These are phyloP conservation scores for Machaerirhynchus nigripectus DNA, from an alignment of 2,113 vertebrate species.

Conservation along the genomic window DNA sequence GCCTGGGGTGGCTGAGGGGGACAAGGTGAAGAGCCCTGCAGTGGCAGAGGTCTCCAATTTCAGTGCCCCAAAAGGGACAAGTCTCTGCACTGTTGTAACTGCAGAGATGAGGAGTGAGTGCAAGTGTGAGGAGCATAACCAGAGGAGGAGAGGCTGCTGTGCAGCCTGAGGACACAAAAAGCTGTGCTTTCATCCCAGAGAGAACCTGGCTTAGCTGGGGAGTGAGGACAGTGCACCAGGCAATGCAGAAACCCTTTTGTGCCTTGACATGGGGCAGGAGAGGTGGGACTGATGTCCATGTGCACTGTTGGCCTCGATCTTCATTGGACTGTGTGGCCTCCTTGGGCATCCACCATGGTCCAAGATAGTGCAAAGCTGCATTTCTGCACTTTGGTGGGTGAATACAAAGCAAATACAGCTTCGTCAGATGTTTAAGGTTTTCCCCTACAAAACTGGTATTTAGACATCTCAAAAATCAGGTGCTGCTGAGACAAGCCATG, in stretches of 20 bases:
- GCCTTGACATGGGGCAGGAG: neutral
- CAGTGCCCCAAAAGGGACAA: neutral
- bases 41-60: neutral
- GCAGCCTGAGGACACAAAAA: neutral
- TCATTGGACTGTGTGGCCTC: neutral
- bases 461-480: neutral
- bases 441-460: neutral
- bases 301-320: accelerated
- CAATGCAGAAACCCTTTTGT: neutral
- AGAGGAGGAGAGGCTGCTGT: neutral
- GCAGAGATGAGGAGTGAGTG: neutral
- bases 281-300: neutral
- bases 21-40: neutral
- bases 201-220: neutral
- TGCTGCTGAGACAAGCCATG: neutral
- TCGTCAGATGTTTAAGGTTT: neutral
- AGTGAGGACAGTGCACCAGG: neutral
- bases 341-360: neutral
- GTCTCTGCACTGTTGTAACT: neutral
- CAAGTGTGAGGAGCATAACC: neutral
- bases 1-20: accelerated
- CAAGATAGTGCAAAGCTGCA: neutral
- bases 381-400: neutral
- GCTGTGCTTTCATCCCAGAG: neutral
- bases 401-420: neutral